phyloP scores from a whole-genome alignment of 2,797 vertebrate species.

The Cercopithecus diana region DNA sequence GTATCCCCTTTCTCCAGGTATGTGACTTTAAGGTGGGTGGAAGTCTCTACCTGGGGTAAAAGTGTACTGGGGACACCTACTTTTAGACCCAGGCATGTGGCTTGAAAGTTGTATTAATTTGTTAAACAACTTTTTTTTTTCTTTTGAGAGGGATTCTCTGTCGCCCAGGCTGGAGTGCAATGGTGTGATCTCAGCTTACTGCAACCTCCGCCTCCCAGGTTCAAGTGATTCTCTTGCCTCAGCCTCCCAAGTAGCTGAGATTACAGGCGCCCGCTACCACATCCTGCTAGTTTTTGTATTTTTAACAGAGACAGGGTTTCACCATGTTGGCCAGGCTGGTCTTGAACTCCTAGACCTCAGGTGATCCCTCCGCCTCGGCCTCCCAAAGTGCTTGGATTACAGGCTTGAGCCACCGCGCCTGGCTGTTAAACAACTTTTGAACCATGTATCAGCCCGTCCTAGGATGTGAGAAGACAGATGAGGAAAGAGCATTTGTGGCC shows the following conservation, averaged over 20 bases:
- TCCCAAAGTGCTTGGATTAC: background rate
- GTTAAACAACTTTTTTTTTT: constrained; percentile 4
- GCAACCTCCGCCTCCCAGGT: background rate
- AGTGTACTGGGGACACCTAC: background rate
- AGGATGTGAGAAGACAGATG: too few species aligned
- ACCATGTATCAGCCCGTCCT: too few species aligned
- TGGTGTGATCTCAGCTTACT: background rate
- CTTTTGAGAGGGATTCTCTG: background rate
- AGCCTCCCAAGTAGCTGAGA: background rate
- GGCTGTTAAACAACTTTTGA: too few species aligned
- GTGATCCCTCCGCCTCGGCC: background rate
- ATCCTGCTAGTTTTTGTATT: background rate
- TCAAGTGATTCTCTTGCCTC: background rate
- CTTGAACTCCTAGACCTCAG: background rate
- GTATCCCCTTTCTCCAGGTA: background rate
- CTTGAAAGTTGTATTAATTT: constrained; percentile 6
- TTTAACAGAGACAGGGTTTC: background rate
- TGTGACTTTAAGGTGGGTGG: background rate
- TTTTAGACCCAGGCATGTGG: background rate
- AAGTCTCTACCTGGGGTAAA: background rate
- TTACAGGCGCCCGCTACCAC: background rate
- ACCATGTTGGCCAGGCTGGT: background rate
- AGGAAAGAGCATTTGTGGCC: too few species aligned
- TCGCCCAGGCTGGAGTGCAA: background rate
- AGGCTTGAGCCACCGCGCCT: too few species aligned